Conservation (phyloP, 2,797 vertebrate genomes). For the Dendrocincla tyrannina region DNA sequence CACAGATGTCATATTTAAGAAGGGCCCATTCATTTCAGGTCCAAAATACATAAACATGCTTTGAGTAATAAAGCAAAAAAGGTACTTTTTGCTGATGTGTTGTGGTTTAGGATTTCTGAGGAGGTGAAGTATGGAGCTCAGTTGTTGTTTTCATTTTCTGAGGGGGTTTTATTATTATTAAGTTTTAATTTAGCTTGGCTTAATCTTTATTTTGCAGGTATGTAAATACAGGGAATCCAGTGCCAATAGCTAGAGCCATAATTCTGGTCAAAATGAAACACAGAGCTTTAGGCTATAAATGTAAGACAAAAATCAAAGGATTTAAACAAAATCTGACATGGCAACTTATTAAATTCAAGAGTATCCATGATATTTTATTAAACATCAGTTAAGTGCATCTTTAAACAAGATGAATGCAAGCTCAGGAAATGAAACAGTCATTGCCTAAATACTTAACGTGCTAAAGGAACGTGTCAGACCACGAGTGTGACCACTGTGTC, state of each 20-base stretch:
- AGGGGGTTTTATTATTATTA: constrained; percentile 14
- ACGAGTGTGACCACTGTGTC: not conserved
- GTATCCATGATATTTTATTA: not conserved
- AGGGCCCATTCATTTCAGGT: constrained; percentile 34
- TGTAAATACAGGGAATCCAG: constrained; percentile 31
- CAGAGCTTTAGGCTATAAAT: constrained; percentile 16
- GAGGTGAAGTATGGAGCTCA: constrained; percentile 29
- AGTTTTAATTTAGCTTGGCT: constrained; percentile 53
- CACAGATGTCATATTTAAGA: constrained; percentile 11
- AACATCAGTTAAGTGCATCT: constrained; percentile 28
- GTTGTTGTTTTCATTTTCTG: constrained; percentile 58
- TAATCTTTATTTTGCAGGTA: constrained; percentile 20
- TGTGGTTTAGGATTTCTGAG: constrained; percentile 60
- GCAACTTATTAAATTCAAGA: constrained; percentile 14
- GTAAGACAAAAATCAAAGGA: constrained; percentile 44
- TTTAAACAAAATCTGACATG: constrained; percentile 45
- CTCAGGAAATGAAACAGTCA: constrained; percentile 52
- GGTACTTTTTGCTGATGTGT: constrained; percentile 58
- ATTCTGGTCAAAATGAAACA: constrained; percentile 51
- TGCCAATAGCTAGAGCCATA: constrained; percentile 32
- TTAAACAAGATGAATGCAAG: constrained; percentile 22
- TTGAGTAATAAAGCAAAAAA: constrained; percentile 50
- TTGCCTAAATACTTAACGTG: not conserved
- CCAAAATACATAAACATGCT: constrained; percentile 48
- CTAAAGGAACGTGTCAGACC: too few relatives aligned